Conservation (phyloP, 2,797 vertebrate genomes). For the Microchirus variegatus region DNA sequence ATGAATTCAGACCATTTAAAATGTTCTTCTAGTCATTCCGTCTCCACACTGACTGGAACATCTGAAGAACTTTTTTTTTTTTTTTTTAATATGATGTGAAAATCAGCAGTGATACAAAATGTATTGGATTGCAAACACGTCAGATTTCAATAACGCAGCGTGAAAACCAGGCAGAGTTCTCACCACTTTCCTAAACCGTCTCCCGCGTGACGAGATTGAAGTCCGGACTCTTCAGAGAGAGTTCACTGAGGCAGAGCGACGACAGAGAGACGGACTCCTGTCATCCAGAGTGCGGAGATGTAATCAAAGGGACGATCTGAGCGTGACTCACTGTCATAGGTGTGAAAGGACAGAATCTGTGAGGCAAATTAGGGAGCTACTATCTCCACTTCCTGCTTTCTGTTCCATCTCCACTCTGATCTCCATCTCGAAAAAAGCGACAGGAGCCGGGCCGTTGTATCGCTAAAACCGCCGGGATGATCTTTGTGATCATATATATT, state of each 20-base stretch:
- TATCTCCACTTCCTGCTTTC: not conserved
- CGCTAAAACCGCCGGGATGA: constrained; percentile 5
- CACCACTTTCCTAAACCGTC: constrained; percentile 1
- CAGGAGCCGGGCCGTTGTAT: not conserved
- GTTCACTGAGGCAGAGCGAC: constrained; percentile 42
- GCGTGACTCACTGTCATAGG: constrained; percentile 48
- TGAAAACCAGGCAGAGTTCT: not conserved
- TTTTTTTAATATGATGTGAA: no score
- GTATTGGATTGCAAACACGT: not conserved
- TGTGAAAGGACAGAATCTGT: constrained; percentile 34
- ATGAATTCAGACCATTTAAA: no score
- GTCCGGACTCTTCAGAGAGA: constrained; percentile 23
- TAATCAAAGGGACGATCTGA: constrained; percentile 52
- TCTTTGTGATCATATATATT: constrained; percentile 35
- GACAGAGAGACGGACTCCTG: constrained; percentile 42
- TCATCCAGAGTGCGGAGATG: constrained; percentile 38
- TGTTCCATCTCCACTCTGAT: not conserved
- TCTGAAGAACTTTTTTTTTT: no score
- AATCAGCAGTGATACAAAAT: no score
- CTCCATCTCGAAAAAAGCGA: not conserved
- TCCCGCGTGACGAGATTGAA: not conserved
- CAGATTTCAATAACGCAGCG: not conserved
- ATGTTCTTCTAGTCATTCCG: no score
- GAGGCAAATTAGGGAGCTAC: constrained; percentile 31
- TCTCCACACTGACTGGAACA: no score